Conservation (phyloP, 2,113 vertebrate species). For the cat (Felis catus) region F.catus_Fca126_mat1.0 CM031417.1:4470001-4470500, state of each 20-base stretch:
- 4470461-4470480: rapidly evolving
- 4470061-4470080: neutral
- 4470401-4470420: neutral
- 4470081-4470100: neutral
- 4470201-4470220: neutral
- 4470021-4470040: neutral
- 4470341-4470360: neutral
- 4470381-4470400: neutral
- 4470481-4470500: neutral
- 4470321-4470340: neutral
- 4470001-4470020: neutral
- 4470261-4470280: neutral
- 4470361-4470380: neutral
- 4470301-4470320: neutral
- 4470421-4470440: neutral
- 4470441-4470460: neutral
- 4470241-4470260: neutral
- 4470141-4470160: neutral
- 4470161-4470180: neutral
- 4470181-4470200: neutral
- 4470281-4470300: neutral
- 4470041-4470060: neutral
- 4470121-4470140: neutral
- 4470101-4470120: neutral
- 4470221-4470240: neutral